phyloP scores from a whole-genome alignment of 2,888 invertebrate genomes.

The Drosophila buzzatii region DNA sequence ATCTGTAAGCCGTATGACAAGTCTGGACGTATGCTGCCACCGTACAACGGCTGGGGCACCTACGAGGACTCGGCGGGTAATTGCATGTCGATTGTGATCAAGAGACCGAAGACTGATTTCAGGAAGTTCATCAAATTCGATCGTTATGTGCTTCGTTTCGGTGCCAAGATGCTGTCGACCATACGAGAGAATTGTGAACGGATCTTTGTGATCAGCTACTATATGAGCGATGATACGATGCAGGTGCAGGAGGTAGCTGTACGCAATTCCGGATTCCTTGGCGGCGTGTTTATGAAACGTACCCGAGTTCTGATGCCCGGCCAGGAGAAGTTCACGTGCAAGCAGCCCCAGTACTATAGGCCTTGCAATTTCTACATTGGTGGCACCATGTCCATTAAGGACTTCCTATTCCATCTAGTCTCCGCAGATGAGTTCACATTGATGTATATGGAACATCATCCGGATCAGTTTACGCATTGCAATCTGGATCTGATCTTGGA shows the following conservation, averaged over 20 bases:
- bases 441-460: constrained; percentile 93
- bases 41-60: constrained; percentile 96
- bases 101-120: constrained; percentile 91
- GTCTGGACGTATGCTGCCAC: constrained; percentile 87
- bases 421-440: constrained; percentile 95
- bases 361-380: constrained; percentile 95
- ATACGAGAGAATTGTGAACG: constrained; percentile 88
- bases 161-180: constrained; percentile 91
- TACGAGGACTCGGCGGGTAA: constrained; percentile 96
- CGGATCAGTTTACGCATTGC: constrained; percentile 90
- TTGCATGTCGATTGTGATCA: constrained; percentile 92
- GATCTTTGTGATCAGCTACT: constrained; percentile 93
- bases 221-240: constrained; percentile 93
- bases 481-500: constrained; percentile 90
- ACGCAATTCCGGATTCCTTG: constrained; percentile 89
- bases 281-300: constrained; percentile 89
- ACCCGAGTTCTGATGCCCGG: constrained; percentile 90
- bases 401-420: constrained; percentile 91
- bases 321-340: constrained; percentile 89
- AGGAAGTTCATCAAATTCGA: constrained; percentile 93
- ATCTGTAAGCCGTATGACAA: constrained; percentile 60
- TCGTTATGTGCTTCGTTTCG: constrained; percentile 91
- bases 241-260: constrained; percentile 92
- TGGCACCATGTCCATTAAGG: constrained; percentile 90
- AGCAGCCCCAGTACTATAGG: constrained; percentile 91